phyloP scores from a whole-genome alignment of 2,113 vertebrate genomes.

The Muscicapa adusta region DNA sequence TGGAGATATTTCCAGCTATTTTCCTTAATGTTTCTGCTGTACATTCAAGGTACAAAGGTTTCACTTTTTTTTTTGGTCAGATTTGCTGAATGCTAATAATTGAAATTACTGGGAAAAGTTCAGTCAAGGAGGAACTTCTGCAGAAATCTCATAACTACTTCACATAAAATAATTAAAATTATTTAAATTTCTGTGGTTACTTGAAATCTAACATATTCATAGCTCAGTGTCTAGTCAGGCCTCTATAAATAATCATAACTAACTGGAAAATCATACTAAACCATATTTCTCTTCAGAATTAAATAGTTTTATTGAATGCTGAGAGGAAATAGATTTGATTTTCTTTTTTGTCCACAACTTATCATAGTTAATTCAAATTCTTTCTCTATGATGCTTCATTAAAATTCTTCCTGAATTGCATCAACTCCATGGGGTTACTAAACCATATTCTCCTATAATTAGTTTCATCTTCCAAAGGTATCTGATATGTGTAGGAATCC shows the following conservation, averaged over 20 bases:
- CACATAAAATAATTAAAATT: not conserved
- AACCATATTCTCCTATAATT: conserved; percentile 17
- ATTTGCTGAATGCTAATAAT: not conserved
- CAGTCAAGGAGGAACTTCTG: not conserved
- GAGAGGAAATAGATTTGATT: not conserved
- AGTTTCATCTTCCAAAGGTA: conserved; percentile 8
- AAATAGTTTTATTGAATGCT: not conserved
- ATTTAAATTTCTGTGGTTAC: not conserved
- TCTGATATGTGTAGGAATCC: not conserved
- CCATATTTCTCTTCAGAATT: not conserved
- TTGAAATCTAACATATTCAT: not conserved
- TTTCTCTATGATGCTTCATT: conserved; percentile 32
- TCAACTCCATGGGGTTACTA: conserved; percentile 19
- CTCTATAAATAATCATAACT: not conserved
- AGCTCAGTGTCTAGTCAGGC: not conserved
- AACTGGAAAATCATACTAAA: not conserved
- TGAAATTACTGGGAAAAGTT: not conserved
- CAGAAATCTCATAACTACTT: not conserved
- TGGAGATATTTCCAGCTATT: not conserved
- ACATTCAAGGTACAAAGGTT: not conserved
- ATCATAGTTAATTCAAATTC: not conserved
- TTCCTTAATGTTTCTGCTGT: not conserved
- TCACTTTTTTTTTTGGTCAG: not conserved
- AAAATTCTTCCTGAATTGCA: conserved; percentile 59
- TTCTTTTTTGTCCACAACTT: not conserved